Percentiles rank a stretch among this genome's conserved stretches.
Evolutionary conservation across 2,113 vertebrate species (phyloP).

Genomic region (Jacana jacana): DNA sequence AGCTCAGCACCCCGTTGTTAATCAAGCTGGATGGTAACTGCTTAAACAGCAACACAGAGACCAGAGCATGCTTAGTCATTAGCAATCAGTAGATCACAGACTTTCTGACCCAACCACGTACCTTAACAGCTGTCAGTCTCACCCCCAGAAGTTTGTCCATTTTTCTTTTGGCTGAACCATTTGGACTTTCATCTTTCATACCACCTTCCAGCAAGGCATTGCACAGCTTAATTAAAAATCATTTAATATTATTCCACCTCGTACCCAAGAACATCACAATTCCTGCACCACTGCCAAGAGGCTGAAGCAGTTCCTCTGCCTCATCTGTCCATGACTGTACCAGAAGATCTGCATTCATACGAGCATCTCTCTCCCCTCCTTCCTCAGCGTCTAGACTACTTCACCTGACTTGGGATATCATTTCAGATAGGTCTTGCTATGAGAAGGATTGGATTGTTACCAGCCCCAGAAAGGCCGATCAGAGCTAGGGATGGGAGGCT

Average conservation of each 20-base stretch:
- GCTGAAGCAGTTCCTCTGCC: not conserved
- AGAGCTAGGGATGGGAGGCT: not conserved
- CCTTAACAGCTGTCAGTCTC: not conserved
- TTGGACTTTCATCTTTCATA: not conserved
- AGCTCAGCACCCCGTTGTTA: not conserved
- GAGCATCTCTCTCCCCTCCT: not conserved
- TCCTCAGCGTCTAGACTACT: not conserved
- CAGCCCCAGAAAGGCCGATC: not conserved
- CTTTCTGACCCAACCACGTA: not conserved
- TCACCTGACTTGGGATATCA: not conserved
- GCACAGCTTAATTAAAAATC: not conserved
- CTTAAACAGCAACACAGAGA: not conserved
- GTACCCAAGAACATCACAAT: not conserved
- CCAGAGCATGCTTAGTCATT: not conserved
- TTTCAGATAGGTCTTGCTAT: not conserved
- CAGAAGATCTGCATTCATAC: not conserved
- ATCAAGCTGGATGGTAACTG: not conserved
- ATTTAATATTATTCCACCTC: not conserved
- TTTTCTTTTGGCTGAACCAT: not conserved
- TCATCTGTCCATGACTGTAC: fast-evolving
- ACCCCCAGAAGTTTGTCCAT: not conserved
- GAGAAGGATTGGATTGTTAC: not conserved
- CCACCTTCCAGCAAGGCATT: not conserved
- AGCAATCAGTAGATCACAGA: not conserved
- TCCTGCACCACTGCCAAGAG: not conserved